Evolutionary conservation across 2,113 vertebrate genomes (phyloP).

Genomic region (Podarcis raffonei): DNA sequence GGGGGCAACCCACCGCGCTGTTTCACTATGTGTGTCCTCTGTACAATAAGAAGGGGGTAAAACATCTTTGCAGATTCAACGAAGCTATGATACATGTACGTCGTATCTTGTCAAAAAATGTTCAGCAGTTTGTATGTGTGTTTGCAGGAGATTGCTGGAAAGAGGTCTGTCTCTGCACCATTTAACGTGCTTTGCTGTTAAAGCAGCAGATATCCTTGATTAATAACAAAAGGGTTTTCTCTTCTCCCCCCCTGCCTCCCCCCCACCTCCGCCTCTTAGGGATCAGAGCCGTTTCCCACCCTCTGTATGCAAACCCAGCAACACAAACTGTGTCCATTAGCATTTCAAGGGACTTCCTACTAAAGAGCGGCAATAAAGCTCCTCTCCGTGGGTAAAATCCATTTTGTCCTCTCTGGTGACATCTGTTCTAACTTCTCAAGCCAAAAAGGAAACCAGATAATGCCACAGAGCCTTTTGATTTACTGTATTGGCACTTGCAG

Average conservation of each 20-base stretch:
- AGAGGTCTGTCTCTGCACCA: conserved; percentile 66
- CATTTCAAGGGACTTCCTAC: conserved; percentile 93
- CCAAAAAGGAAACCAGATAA: conserved; percentile 92
- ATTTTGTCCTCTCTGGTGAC: conserved; percentile 93
- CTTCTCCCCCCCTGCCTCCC: too few species aligned
- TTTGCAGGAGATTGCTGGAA: conserved; percentile 69
- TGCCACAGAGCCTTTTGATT: conserved; percentile 91
- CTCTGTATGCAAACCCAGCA: conserved; percentile 87
- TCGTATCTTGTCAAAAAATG: conserved; percentile 12
- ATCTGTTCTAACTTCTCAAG: conserved; percentile 94
- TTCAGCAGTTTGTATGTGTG: conserved; percentile 49
- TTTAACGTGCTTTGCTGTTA: conserved; percentile 76
- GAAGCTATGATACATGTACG: conserved; percentile 36
- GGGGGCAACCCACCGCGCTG: neutral
- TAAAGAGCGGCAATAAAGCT: conserved; percentile 89
- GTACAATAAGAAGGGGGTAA: conserved; percentile 40
- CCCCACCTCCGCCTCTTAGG: conserved; percentile 59
- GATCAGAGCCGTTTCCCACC: conserved; percentile 88
- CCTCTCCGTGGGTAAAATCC: conserved; percentile 87
- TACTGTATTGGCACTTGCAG: conserved; percentile 86
- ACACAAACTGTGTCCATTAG: conserved; percentile 89
- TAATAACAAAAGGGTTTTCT: conserved; percentile 84
- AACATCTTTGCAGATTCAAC: conserved; percentile 32
- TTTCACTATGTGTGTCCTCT: conserved; percentile 36
- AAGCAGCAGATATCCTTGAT: conserved; percentile 84